Evolutionary conservation across 2,888 invertebrate genomes (phyloP), one percentile per base, ranked within the genome.

Genomic region (Parochlus steinenii): DNA sequence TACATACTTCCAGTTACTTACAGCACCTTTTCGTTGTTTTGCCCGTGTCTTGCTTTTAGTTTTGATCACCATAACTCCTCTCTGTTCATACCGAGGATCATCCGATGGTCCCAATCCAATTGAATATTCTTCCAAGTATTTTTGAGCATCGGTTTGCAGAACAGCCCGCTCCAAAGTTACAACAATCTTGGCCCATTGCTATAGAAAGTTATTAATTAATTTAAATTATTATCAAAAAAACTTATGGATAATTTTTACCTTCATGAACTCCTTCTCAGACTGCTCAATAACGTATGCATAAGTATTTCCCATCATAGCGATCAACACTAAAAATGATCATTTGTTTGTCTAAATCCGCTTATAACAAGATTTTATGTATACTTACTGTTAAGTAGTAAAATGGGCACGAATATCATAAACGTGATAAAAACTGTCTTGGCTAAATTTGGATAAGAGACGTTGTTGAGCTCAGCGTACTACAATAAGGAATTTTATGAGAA

Each of bases 291-390:
- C 92, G 47, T 87, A 86, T 0, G 92, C 89, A 55, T 98, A 98
- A 0, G 98, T 98, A 60, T 97, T 97, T 22, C 97, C 97, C 97
- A 98, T 98, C 97, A 97, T 98, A 43, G 98, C 98, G 44, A 98
- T 98, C 58, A 98, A 70, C 71, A 71, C 8, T 22, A 22, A 22
- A 7, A 22, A 22, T 7, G 6, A 22, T 22, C 6, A 22, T 7
- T 6, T 8, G 22, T 22, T 22, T 7, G 8, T 22, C 6, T 7
- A 22, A 7, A 22, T 22, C 22, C 79, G 82, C n/a, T n/a, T n/a
- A n/a, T n/a, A n/a, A n/a, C n/a, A n/a, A n/a, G n/a, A n/a, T n/a
- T n/a, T n/a, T n/a, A n/a, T n/a, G n/a, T n/a, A n/a, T n/a, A n/a
- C n/a, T n/a, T n/a, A n/a, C n/a, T 97, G 72, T 97, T 97, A 10